phyloP scores from a whole-genome alignment of 2,113 vertebrate genomes.

The Callopanchax toddi region DNA sequence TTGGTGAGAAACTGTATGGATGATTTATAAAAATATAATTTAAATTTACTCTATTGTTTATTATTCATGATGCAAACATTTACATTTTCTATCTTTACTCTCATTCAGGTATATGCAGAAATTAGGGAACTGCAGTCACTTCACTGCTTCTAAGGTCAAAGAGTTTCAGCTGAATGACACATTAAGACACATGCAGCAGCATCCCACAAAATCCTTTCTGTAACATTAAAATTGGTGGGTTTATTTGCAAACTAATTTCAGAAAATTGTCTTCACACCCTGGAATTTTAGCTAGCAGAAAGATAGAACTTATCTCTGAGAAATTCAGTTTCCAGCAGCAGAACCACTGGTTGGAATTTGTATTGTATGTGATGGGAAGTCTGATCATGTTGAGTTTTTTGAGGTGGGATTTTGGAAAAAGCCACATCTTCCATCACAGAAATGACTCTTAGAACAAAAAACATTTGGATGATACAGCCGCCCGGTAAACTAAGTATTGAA shows the following conservation, averaged over 20 bases:
- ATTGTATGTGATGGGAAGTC: constrained; percentile 88
- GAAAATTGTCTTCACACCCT: too few species aligned
- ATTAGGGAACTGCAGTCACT: background rate
- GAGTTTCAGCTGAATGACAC: constrained; percentile 81
- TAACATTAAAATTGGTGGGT: background rate
- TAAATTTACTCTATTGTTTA: constrained; percentile 11
- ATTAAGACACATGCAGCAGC: constrained; percentile 49
- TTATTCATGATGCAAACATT: background rate
- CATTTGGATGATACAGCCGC: too few species aligned
- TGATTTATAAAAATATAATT: constrained; percentile 32
- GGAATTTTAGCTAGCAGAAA: too few species aligned
- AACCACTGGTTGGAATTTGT: constrained; percentile 88
- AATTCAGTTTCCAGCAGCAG: too few species aligned
- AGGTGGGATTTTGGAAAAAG: constrained; percentile 54
- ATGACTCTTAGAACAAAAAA: too few species aligned
- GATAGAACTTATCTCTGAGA: too few species aligned
- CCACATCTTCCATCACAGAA: too few species aligned
- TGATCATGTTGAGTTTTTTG: constrained; percentile 88
- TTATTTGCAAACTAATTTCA: too few species aligned
- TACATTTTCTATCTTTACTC: too few species aligned
- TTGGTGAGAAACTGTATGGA: background rate
- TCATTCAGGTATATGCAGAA: too few species aligned
- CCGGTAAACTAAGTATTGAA: too few species aligned
- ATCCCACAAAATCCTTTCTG: background rate
- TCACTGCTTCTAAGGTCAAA: constrained; percentile 79